Evolutionary conservation across 2,797 vertebrate species (phyloP).

Genomic region (Cuniculus paca): DNA sequence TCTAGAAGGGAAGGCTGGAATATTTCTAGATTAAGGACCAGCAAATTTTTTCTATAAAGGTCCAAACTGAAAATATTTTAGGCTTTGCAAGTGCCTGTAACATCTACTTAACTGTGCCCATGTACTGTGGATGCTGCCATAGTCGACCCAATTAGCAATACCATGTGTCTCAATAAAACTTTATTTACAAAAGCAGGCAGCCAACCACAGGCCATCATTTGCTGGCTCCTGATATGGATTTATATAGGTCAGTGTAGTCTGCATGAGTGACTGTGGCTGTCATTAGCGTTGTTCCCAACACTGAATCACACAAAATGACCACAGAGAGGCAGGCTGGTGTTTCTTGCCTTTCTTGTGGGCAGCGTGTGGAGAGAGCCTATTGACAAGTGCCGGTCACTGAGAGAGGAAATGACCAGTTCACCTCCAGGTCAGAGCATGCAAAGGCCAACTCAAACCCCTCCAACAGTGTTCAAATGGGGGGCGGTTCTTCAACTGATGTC

Average conservation of each 20-base stretch:
- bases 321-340: not conserved
- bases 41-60: not conserved
- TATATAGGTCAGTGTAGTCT: not conserved
- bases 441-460: not conserved
- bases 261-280: not conserved
- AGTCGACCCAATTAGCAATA: not conserved
- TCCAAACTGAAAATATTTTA: not conserved
- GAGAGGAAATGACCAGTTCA: not conserved
- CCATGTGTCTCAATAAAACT: not conserved
- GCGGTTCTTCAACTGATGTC: not conserved
- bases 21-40: not conserved
- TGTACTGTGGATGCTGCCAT: accelerated
- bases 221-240: not conserved
- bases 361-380: not conserved
- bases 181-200: not conserved
- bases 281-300: not conserved
- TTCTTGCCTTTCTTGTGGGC: not conserved
- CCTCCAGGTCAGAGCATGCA: not conserved
- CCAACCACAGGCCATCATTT: not conserved
- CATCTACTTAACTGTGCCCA: not conserved
- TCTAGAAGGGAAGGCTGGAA: not conserved
- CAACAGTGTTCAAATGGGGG: not conserved
- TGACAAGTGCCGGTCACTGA: not conserved
- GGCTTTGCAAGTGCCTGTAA: not conserved
- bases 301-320: not conserved